These are phyloP conservation scores for Drosophila orena DNA, from an alignment of 1,140 invertebrate genomes.

Conservation along the genomic window DNA sequence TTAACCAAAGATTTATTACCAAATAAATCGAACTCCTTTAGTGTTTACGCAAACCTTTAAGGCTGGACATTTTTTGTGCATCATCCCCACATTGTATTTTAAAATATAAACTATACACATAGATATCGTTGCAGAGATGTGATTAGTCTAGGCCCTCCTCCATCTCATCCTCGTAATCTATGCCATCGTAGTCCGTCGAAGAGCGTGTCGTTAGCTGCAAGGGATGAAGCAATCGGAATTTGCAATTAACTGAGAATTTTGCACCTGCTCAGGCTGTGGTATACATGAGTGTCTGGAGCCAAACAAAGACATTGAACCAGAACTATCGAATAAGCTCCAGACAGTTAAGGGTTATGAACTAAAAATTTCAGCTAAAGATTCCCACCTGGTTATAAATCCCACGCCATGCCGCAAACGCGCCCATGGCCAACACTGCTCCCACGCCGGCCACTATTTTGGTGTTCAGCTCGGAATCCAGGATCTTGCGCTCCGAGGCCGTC, in stretches of 20 bases:
- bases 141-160: conserved; percentile 74
- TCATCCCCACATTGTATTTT: conserved; percentile 36
- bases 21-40: conserved; percentile 2
- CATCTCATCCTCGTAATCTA: conserved; percentile 73
- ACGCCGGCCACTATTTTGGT: conserved; percentile 77
- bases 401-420: conserved; percentile 77
- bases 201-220: conserved; percentile 68
- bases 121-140: conserved; percentile 32
- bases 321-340: conserved; percentile 28
- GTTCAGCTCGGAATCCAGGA: conserved; percentile 74
- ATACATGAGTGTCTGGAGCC: conserved; percentile 39
- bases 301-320: conserved; percentile 38
- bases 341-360: conserved; percentile 3
- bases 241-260: conserved; percentile 44
- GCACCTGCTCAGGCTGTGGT: conserved; percentile 15
- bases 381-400: conserved; percentile 73
- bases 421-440: conserved; percentile 74
- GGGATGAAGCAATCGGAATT: conserved; percentile 23
- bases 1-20: not conserved
- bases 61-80: conserved; percentile 39
- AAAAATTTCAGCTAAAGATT: not conserved
- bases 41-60: conserved; percentile 10
- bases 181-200: conserved; percentile 70
- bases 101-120: conserved; percentile 35
- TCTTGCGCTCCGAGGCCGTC: conserved; percentile 68